phyloP scores from a whole-genome alignment of 2,113 vertebrate genomes.

The Carassius auratus region DNA sequence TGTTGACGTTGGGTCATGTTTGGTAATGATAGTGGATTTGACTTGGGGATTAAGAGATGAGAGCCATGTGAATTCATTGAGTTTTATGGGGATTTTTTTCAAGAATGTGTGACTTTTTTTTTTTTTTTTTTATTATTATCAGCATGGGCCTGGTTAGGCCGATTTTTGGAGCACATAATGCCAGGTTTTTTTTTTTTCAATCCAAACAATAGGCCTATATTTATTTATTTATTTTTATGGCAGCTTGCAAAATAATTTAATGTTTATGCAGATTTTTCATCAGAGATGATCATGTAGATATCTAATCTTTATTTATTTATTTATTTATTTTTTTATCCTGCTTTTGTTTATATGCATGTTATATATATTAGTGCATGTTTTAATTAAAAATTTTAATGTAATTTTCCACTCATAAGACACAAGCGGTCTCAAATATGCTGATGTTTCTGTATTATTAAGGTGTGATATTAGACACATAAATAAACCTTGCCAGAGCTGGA shows the following conservation, averaged over 20 bases:
- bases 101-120: background rate
- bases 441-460: background rate
- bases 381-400: background rate
- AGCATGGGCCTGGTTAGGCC: background rate
- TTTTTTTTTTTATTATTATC: background rate
- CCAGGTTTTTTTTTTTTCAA: background rate
- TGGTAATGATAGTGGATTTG: constrained; percentile 45
- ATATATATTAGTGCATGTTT: background rate
- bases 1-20: constrained; percentile 11
- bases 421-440: background rate
- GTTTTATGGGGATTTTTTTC: background rate
- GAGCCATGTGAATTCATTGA: constrained; percentile 1
- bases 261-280: background rate
- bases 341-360: background rate
- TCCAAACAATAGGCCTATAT: background rate
- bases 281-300: too few species aligned
- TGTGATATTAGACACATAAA: background rate
- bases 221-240: constrained; percentile 5
- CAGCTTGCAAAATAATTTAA: constrained; percentile 1
- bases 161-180: background rate
- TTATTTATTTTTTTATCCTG: too few species aligned
- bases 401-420: background rate
- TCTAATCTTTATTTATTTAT: too few species aligned
- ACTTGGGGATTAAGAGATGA: constrained; percentile 39
- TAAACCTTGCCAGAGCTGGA: background rate